Conservation (phyloP, 2,888 invertebrate species). For the Serripes groenlandicus region DNA sequence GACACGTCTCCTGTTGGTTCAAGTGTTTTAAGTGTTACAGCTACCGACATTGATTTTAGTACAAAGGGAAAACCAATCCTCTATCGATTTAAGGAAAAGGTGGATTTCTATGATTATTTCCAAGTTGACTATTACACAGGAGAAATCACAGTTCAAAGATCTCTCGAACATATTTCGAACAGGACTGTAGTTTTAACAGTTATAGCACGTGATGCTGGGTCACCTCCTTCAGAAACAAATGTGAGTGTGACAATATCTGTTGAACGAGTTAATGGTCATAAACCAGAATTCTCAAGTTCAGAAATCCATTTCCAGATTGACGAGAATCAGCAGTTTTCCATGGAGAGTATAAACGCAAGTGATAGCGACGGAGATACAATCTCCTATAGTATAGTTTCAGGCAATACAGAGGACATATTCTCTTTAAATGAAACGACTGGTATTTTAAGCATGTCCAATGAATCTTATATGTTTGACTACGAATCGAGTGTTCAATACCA, state of each 20-base stretch:
- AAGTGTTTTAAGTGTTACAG: not conserved
- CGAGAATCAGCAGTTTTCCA: constrained; percentile 3
- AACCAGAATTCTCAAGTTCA: not conserved
- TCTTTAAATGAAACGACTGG: not conserved
- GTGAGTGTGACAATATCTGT: constrained; percentile 5
- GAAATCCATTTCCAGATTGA: not conserved
- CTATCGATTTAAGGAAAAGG: not conserved
- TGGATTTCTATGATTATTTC: not conserved
- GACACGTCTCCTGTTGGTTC: constrained; percentile 6
- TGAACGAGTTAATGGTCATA: constrained; percentile 3
- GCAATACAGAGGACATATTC: not conserved
- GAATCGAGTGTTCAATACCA: not conserved
- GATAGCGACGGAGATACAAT: constrained; percentile 26
- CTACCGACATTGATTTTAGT: constrained; percentile 10
- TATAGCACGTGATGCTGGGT: constrained; percentile 16
- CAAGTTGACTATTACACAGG: constrained; percentile 9
- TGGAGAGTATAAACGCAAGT: not conserved
- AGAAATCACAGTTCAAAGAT: not conserved
- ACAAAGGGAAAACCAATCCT: not conserved
- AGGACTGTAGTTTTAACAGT: not conserved
- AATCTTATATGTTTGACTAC: constrained; percentile 13
- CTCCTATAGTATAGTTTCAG: constrained; percentile 1
- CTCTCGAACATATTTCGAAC: not conserved
- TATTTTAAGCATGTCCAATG: not conserved
- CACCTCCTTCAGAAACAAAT: not conserved